Conservation (phyloP, 2,113 vertebrate species). For the Cariama cristata region DNA sequence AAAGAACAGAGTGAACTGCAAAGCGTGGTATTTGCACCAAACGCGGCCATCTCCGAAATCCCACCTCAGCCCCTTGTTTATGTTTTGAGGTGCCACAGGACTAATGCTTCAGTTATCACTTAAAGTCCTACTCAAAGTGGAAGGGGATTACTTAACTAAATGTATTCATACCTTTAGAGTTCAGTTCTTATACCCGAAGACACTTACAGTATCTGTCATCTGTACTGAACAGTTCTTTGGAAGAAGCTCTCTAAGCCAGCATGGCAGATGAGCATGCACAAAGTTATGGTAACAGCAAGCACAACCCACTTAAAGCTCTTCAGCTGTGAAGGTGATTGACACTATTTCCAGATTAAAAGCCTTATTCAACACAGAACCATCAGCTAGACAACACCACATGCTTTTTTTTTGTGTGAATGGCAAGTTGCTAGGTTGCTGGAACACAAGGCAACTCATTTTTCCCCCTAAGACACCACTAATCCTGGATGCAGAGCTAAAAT, state of each 20-base stretch:
- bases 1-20: background rate
- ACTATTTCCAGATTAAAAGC: background rate
- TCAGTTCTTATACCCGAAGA: background rate
- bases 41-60: background rate
- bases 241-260: background rate
- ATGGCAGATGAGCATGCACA: rapidly evolving
- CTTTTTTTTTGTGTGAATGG: background rate
- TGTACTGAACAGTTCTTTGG: background rate
- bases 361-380: background rate
- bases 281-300: background rate
- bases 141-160: background rate
- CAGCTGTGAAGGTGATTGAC: background rate
- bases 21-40: background rate
- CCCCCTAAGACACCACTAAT: background rate
- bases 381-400: background rate
- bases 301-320: background rate
- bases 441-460: background rate
- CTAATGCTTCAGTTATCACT: background rate
- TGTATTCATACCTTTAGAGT: background rate
- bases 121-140: background rate
- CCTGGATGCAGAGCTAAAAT: background rate
- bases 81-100: background rate
- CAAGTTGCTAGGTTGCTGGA: background rate
- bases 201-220: background rate
- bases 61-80: background rate